Base-by-base conservation (phyloP, 2,888 invertebrate genomes). In the Parnassius apollo region DNA sequence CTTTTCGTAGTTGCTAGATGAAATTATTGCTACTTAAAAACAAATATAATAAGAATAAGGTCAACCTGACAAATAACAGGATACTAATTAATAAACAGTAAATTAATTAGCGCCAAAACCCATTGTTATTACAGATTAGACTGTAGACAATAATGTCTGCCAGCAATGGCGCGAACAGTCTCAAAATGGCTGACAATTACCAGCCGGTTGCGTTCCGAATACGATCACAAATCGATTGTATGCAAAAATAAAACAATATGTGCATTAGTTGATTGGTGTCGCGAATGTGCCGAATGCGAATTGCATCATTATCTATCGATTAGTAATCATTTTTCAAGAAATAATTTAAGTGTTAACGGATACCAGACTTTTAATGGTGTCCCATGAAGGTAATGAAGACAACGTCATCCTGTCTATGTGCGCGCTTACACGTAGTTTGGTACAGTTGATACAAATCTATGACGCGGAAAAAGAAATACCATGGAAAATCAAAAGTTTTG, bases 151-250 rank as follows among this genome's bases (percentile, higher is more conserved):
- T 78, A 74, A 75, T 70, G 72, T 67, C 69, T 66, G 64, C 71
- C 75, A 60, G 70, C 71, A 74, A 76, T 76, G 77, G 82, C 78
- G 76, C 76, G 78, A 80, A 78, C 74, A 65, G 44, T 68, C 70
- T 77, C 71, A 84, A 85, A 77, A 86, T 86, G 87, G 86, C 82
- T 73, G 82, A 81, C 86, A 85, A 86, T 86, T 86, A 87, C 75
- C 73, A 75, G 72, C 65, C 71, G 73, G 77, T 74, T 77, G 75
- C 79, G 74, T 69, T 69, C 72, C 72, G 71, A 79, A 80, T 76
- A 74, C 70, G 74, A 71, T 73, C 64, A 65, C 64, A 56, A 58
- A 60, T 64, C 77, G 74, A 83, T 85, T 85, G 84, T 83, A 85
- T 85, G 85, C 84, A 80, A 85, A 78, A 83, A 69, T 74, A 64